These are phyloP conservation scores for Paralvinella palmiformis DNA, from an alignment of 1,140 invertebrate genomes.

Conservation along the genomic window DNA sequence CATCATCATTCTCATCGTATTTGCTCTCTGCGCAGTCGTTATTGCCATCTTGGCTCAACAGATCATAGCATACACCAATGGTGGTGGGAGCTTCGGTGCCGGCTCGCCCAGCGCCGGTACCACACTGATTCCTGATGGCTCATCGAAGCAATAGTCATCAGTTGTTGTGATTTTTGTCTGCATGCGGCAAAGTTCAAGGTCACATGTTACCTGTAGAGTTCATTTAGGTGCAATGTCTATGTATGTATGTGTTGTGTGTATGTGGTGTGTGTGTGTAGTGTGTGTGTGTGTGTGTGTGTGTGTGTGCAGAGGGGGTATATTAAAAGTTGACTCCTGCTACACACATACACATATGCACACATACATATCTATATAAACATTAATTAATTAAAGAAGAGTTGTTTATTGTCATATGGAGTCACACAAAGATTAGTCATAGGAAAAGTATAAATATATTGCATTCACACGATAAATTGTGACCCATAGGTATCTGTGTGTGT, in stretches of 20 bases:
- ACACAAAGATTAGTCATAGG: too few species aligned
- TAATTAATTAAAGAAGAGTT: too few species aligned
- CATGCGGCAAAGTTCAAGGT: not conserved
- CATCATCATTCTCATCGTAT: conserved; percentile 58
- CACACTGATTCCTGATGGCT: not conserved
- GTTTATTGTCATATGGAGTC: too few species aligned
- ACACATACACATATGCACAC: too few species aligned
- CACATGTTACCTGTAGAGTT: not conserved
- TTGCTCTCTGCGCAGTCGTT: conserved; percentile 60
- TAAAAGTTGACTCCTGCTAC: too few species aligned
- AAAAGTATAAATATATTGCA: too few species aligned
- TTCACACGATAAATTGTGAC: too few species aligned
- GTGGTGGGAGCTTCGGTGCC: not conserved
- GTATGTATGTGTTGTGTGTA: not conserved
- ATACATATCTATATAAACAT: too few species aligned
- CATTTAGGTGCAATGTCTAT: not conserved
- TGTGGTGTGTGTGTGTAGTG: not conserved
- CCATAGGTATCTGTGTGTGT: not conserved
- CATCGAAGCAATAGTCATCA: not conserved
- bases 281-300: not conserved
- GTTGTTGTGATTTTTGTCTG: not conserved
- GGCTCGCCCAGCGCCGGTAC: not conserved
- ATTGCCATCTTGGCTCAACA: conserved; percentile 59
- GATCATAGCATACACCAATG: conserved; percentile 35
- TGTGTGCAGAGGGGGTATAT: too few species aligned